phyloP scores from a whole-genome alignment of 2,888 invertebrate genomes.

The Trichogramma evanescens region DNA sequence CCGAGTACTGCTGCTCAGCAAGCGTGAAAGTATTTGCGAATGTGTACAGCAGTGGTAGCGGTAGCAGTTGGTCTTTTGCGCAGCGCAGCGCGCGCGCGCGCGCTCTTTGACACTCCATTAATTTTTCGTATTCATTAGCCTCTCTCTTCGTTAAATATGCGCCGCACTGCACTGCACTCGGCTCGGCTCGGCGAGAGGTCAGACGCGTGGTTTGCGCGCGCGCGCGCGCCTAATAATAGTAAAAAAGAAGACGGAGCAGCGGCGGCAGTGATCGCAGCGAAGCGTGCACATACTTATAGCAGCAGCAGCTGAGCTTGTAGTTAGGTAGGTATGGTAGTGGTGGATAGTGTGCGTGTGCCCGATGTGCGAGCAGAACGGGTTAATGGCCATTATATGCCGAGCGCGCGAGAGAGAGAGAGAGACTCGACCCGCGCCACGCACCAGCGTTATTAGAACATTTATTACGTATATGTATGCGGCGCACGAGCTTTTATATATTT shows the following conservation, averaged over 20 bases:
- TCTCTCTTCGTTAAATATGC: background rate
- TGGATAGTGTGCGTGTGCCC: no score
- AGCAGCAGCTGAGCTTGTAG: background rate
- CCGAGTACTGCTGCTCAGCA: background rate
- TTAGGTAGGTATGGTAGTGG: no score
- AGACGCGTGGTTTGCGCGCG: constrained; percentile 27
- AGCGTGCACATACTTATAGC: constrained; percentile 22
- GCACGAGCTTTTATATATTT: no score
- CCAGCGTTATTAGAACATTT: no score
- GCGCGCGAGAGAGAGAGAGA: no score
- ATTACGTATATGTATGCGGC: no score
- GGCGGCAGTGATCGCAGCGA: constrained; percentile 22
- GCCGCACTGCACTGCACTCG: background rate
- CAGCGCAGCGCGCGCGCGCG: no score
- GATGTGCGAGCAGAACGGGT: no score
- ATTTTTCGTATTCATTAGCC: constrained; percentile 21
- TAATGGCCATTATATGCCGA: no score
- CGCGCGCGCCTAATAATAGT: constrained; percentile 44
- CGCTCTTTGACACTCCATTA: constrained; percentile 22
- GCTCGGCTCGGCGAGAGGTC: background rate
- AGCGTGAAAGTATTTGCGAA: constrained; percentile 4
- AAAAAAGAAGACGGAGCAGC: constrained; percentile 32
- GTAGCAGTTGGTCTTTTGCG: no score
- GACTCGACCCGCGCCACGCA: no score
- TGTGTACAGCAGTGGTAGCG: no score